Evolutionary conservation across 2,888 invertebrate species (phyloP), one percentile per base, ranked within the genome.

Genomic region (Thera obeliscata): DNA sequence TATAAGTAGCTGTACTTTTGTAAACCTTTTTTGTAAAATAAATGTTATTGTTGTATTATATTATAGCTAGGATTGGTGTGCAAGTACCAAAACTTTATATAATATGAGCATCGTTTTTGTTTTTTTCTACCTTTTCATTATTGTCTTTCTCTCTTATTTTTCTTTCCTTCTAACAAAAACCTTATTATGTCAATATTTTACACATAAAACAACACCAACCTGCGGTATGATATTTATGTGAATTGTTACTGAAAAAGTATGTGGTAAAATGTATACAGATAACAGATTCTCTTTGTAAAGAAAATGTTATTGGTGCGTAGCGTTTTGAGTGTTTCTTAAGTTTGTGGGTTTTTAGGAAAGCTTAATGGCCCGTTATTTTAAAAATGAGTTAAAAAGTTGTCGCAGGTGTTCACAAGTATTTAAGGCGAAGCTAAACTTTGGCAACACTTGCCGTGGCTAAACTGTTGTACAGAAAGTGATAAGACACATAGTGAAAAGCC

Each of bases 321-420:
- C 41, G 41, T 7, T 41, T 41, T 41, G 41, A 41, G 41, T 41
- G 41, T 41, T 41, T 36, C 50, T 33, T 35, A 54, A 54, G 56
- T 56, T 57, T 36, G 57, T 48, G 48, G 52, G 55, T 43, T 22
- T 22, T 22, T 1, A 22, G 22, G 22, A 22, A 22, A 22, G 22
- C 22, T 22, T 22, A 65, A 60, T 56, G 55, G 52, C 50, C 11
- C 56, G 56, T 61, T 66, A 49, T 64, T 64, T 59, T 59, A 64
- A 56, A 60, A 66, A 61, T 61, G 50, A 66, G 56, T 56, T 52
- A 41, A 48, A 61, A 66, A 61, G 36, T 48, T 52, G 66, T 52
- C 61, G 46, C 61, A 57, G 61, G 57, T 66, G 66, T 61, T 61
- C 22, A 49, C 48, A 58, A 66, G 62, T 62, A 57, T 66, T 49